A percentile compares a stretch with the other conserved stretches of the same genome.
phyloP scores from a whole-genome alignment of 2,113 vertebrate genomes.

The Girardinichthys multiradiatus region DNA sequence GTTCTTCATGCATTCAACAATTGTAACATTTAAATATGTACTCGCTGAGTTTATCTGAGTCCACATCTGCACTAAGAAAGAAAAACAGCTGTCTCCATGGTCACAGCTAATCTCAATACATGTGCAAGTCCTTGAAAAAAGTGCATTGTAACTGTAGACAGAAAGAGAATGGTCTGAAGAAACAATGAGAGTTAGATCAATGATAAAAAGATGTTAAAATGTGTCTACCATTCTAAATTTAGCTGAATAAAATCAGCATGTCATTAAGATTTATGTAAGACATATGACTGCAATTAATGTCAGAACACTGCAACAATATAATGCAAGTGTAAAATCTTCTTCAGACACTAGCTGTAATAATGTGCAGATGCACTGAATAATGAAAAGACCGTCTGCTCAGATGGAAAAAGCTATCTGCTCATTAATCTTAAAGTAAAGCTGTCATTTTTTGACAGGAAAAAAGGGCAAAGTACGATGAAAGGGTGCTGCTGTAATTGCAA shows the following conservation, averaged over 20 bases:
- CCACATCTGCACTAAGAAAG: slow-evolving; percentile 8
- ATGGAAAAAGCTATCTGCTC: not conserved
- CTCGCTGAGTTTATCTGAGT: slow-evolving; percentile 3
- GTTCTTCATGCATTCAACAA: not conserved
- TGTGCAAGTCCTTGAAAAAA: slow-evolving; percentile 21
- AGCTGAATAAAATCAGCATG: not conserved
- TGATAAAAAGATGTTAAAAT: not conserved
- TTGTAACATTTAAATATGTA: slow-evolving; percentile 3
- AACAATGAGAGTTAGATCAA: slow-evolving; percentile 51
- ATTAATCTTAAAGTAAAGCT: slow-evolving; percentile 2
- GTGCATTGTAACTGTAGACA: slow-evolving; percentile 18
- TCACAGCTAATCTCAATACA: slow-evolving; percentile 29
- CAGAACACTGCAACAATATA: not conserved
- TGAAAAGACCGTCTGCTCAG: not conserved
- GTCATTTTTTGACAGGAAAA: not conserved
- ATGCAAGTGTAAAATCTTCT: not conserved
- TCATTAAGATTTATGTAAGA: slow-evolving; percentile 12
- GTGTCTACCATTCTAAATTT: slow-evolving; percentile 25
- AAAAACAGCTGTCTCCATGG: slow-evolving; percentile 37
- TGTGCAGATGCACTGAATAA: slow-evolving; percentile 8
- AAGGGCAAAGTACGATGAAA: not conserved
- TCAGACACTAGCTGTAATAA: not conserved
- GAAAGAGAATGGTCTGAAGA: slow-evolving; percentile 22
- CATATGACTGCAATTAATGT: slow-evolving; percentile 15
- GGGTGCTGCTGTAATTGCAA: slow-evolving; percentile 4